Percentiles rank a stretch among this genome's conserved stretches.
These are phyloP conservation scores for Balaeniceps rex DNA, from an alignment of 2,113 vertebrate genomes.

Conservation along the genomic window DNA sequence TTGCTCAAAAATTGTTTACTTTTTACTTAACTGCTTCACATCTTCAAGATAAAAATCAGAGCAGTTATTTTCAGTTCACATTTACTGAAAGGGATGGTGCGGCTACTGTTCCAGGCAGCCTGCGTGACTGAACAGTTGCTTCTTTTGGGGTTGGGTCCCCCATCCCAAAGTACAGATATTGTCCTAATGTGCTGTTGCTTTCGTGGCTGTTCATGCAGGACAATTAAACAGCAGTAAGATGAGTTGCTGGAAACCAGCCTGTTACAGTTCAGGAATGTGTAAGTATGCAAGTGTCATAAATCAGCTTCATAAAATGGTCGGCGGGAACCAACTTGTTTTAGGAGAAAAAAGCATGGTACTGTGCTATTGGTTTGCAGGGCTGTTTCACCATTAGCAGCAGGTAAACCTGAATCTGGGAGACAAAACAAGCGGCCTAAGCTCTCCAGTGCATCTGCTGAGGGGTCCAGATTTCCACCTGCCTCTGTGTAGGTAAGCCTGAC, in stretches of 20 bases:
- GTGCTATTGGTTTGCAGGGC: not conserved
- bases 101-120: not conserved
- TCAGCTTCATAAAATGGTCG: not conserved
- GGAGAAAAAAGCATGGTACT: not conserved
- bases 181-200: not conserved
- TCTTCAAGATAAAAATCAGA: not conserved
- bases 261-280: not conserved
- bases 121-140: not conserved
- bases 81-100: not conserved
- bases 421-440: rapidly evolving
- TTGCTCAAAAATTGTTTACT: not conserved
- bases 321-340: not conserved
- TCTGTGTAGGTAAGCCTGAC: rapidly evolving
- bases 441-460: too few relatives aligned
- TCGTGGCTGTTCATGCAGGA: not conserved
- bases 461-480: not conserved
- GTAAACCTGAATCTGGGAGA: not conserved
- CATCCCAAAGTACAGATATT: rapidly evolving
- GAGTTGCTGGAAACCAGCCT: not conserved
- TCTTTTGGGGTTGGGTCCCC: not conserved
- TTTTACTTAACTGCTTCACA: not conserved
- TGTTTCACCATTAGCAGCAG: not conserved
- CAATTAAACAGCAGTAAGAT: not conserved
- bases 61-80: not conserved
- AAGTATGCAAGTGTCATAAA: not conserved